A percentile compares a stretch with the other conserved stretches of the same genome.
phyloP scores from a whole-genome alignment of 2,113 vertebrate species.

The Takifugu flavidus region DNA sequence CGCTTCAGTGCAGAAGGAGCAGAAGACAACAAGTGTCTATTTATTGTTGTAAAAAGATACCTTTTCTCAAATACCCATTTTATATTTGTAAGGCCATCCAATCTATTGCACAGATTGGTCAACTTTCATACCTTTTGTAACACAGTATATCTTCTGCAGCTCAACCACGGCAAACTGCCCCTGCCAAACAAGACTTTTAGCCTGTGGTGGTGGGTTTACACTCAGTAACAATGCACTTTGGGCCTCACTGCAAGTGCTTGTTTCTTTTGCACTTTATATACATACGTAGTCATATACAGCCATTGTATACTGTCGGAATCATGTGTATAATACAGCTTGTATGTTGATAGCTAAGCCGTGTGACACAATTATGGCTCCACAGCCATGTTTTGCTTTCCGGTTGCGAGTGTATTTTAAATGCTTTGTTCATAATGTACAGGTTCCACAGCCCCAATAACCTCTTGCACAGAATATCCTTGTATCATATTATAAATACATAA shows the following conservation, averaged over 20 bases:
- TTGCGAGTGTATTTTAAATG: slow-evolving; percentile 77
- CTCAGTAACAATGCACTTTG: slow-evolving; percentile 68
- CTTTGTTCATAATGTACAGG: slow-evolving; percentile 87
- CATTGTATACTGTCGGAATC: slow-evolving; percentile 67
- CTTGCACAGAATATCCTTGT: slow-evolving; percentile 99
- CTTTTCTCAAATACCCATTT: slow-evolving; percentile 82
- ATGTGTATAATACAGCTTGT: slow-evolving; percentile 64
- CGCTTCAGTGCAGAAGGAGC: slow-evolving; percentile 77
- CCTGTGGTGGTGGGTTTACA: slow-evolving; percentile 53
- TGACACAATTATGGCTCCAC: slow-evolving; percentile 81
- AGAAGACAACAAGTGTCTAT: slow-evolving; percentile 83
- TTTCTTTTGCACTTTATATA: slow-evolving; percentile 79
- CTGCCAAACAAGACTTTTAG: slow-evolving; percentile 37
- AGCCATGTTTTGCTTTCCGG: slow-evolving; percentile 74
- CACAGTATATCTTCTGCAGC: slow-evolving; percentile 59
- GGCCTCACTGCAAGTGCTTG: slow-evolving; percentile 69
- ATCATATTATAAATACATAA: slow-evolving; percentile 98
- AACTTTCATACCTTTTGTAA: slow-evolving; percentile 66
- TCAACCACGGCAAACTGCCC: slow-evolving; percentile 57
- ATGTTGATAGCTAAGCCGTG: slow-evolving; percentile 48
- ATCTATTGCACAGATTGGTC: slow-evolving; percentile 82
- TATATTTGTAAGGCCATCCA: slow-evolving; percentile 83
- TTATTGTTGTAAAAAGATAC: slow-evolving; percentile 85
- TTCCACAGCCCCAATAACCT: slow-evolving; percentile 80
- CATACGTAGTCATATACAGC: slow-evolving; percentile 71